phyloP scores from a whole-genome alignment of 2,113 vertebrate genomes.

The Haemorhous mexicanus region DNA sequence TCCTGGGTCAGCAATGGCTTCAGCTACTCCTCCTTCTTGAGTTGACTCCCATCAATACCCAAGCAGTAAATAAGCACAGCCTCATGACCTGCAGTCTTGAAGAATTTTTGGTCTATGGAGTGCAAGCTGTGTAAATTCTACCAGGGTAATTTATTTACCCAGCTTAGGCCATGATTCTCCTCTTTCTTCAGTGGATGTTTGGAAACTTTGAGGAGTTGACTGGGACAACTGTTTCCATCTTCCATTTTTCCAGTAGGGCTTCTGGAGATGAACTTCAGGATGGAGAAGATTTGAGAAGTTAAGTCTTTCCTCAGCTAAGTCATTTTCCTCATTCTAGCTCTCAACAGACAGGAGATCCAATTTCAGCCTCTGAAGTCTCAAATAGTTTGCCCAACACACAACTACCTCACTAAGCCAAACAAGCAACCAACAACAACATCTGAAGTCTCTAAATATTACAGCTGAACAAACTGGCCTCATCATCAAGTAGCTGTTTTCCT shows the following conservation, averaged over 20 bases:
- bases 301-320: not conserved
- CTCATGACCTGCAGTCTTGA: not conserved
- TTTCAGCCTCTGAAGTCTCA: not conserved
- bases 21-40: not conserved
- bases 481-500: not conserved
- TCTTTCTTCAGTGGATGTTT: not conserved
- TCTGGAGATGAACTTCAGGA: not conserved
- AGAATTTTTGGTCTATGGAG: not conserved
- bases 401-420: not conserved
- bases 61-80: not conserved
- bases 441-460: not conserved
- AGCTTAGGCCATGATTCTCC: not conserved
- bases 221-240: not conserved
- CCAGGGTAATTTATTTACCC: not conserved
- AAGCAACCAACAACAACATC: not conserved
- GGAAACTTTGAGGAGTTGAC: not conserved
- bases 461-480: not conserved
- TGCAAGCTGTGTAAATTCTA: not conserved
- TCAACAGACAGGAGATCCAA: not conserved
- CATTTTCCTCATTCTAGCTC: not conserved
- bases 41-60: not conserved
- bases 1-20: not conserved
- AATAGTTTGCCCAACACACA: not conserved
- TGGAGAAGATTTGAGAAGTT: not conserved
- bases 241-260: not conserved